Conservation (phyloP, 2,888 invertebrate species). For the Agrochola lota region DNA sequence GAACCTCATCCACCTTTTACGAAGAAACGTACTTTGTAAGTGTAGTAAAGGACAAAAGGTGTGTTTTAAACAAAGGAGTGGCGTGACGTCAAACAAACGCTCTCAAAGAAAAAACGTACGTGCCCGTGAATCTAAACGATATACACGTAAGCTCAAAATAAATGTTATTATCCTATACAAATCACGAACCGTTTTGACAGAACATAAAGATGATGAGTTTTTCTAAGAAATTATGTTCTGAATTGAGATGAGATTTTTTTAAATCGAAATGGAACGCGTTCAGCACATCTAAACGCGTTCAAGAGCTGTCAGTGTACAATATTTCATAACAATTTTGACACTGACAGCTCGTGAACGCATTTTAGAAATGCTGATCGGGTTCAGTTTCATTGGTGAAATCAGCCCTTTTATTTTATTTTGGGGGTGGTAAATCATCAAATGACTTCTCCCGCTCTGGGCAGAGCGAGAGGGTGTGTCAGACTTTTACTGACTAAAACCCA, state of each 20-base stretch:
- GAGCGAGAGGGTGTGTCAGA: no score
- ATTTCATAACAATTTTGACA: no score
- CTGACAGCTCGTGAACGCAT: no score
- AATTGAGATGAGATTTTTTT: background rate
- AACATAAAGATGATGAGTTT: background rate
- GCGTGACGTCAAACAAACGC: constrained; percentile 36
- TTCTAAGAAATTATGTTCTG: background rate
- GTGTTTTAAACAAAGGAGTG: constrained; percentile 41
- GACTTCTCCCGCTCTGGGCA: no score
- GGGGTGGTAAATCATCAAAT: no score
- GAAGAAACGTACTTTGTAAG: constrained; percentile 35
- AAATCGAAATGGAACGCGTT: no score
- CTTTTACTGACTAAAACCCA: no score
- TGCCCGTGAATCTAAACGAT: constrained; percentile 41
- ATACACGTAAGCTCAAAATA: constrained; percentile 26
- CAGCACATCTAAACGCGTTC: no score
- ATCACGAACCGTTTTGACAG: constrained; percentile 4
- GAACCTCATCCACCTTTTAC: constrained; percentile 36
- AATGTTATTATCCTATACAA: constrained; percentile 41
- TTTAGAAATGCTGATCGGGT: no score
- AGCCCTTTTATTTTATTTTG: no score
- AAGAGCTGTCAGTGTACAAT: no score
- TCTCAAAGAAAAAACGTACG: constrained; percentile 44
- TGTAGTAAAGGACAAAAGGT: constrained; percentile 38
- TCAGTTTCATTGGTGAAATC: no score